Percentiles rank a stretch among this genome's conserved stretches.
Evolutionary conservation across 2,113 vertebrate genomes (phyloP).

Genomic region (Saimiri boliviensis): DNA sequence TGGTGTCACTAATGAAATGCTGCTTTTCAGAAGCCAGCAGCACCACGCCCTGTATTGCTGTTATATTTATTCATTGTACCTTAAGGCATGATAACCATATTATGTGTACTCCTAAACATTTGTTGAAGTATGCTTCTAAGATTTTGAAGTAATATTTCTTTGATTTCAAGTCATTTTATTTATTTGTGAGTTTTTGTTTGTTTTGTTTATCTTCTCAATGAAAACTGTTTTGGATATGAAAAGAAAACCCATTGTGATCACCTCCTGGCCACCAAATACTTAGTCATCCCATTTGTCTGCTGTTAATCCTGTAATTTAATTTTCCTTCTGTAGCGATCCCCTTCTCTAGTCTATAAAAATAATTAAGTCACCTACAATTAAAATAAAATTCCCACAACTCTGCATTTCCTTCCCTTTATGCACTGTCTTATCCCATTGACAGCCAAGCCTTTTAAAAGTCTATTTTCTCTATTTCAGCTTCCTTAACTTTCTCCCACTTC

Average conservation of each 20-base stretch:
- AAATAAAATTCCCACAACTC: not conserved
- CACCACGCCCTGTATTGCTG: not conserved
- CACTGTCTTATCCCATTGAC: not conserved
- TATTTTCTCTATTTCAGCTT: not conserved
- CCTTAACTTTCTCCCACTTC: not conserved
- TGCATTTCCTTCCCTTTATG: not conserved
- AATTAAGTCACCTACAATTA: not conserved
- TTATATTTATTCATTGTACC: not conserved
- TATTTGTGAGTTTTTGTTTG: not conserved
- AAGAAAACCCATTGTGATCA: not conserved
- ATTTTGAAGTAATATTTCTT: not conserved
- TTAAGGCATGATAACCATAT: not conserved
- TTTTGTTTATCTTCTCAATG: not conserved
- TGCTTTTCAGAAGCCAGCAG: not conserved
- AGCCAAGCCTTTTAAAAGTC: not conserved
- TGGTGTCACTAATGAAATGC: not conserved
- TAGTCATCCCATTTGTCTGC: not conserved
- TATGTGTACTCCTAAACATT: not conserved
- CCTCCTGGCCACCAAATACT: not conserved
- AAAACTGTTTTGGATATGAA: not conserved
- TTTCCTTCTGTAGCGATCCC: not conserved
- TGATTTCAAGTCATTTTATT: not conserved
- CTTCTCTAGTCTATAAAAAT: not conserved
- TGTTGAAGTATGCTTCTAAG: not conserved
- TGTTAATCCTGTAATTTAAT: not conserved